Evolutionary conservation across 2,113 vertebrate genomes (phyloP).

Genomic region (Psephotus haematonotus): DNA sequence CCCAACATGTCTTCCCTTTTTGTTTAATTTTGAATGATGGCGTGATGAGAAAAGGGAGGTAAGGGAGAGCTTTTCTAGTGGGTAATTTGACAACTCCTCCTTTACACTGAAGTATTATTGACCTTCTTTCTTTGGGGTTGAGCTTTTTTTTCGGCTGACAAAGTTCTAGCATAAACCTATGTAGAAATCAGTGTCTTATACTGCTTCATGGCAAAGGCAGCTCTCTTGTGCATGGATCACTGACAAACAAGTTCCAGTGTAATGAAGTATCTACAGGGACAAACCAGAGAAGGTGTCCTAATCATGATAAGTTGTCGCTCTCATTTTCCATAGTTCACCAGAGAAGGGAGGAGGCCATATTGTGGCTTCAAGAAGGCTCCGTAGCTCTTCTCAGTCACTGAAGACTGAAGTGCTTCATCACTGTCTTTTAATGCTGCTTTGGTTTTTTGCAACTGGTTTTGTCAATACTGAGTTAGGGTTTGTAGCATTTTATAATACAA

Average conservation of each 20-base stretch:
- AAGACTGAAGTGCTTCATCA: background rate
- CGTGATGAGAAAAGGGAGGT: background rate
- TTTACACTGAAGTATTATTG: background rate
- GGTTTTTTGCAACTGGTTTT: background rate
- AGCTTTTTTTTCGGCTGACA: background rate
- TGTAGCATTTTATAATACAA: background rate
- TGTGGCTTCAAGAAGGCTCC: background rate
- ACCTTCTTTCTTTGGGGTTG: background rate
- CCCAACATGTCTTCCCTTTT: background rate
- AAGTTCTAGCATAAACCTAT: background rate
- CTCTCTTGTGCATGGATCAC: background rate
- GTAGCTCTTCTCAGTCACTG: background rate
- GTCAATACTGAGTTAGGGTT: background rate
- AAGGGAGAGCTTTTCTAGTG: background rate
- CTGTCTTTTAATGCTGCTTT: background rate
- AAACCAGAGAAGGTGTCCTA: background rate
- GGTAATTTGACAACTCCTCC: background rate
- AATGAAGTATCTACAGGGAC: background rate
- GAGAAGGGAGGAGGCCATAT: background rate
- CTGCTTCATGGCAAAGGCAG: background rate
- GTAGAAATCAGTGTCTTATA: background rate
- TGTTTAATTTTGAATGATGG: background rate
- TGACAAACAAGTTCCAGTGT: background rate
- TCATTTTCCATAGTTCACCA: background rate
- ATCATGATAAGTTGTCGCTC: background rate